Base-by-base conservation (phyloP, 2,797 vertebrate genomes). In the Chromobotia macracanthus region DNA sequence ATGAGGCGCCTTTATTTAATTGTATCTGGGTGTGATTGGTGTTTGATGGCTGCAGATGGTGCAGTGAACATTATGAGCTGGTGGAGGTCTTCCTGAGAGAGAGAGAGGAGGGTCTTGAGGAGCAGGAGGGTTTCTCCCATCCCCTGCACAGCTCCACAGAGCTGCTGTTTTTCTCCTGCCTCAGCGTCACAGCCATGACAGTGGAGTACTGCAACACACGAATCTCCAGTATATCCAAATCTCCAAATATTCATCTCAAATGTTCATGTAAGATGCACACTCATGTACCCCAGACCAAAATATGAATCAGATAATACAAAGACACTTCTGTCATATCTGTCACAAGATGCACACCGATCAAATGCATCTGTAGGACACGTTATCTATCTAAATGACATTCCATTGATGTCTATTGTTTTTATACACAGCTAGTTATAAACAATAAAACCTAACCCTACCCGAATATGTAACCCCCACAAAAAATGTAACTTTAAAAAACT, bases 51-150 rank as follows among this genome's bases (percentile, higher is more conserved):
- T 81, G 88, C 91, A 93, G 88, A 92, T 90, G 89, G 89, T 41
- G 25, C 56, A 16, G n/a, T 38, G 16, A 89, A 78, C 72, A 87
- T 83, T 84, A 87, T 87, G 77, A 83, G 88, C 82, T 88, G 89
- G 89, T 90, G 87, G 90, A 91, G 86, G 88, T 85, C 90, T 92
- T 93, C 91, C 92, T 92, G 89, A 73, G 63, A 23, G 65, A 78
- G 56, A 35, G 81, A 61, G 56, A 21, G 75, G 48, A 80, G n/a
- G n/a, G n/a, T n/a, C n/a, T n/a, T n/a, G n/a, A 64, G n/a, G 71
- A 75, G 76, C 66, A 53, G 80, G 80, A 64, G 74, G 12, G 67
- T n/a, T 41, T 35, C 51, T 50, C 70, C 68, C 75, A 77, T 77
- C 74, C 75, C 63, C 65, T 72, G 61, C n/a, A 65, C 31, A 51